These are phyloP conservation scores for Chaetodon auriga DNA, from an alignment of 2,113 vertebrate species.

Conservation along the genomic window DNA sequence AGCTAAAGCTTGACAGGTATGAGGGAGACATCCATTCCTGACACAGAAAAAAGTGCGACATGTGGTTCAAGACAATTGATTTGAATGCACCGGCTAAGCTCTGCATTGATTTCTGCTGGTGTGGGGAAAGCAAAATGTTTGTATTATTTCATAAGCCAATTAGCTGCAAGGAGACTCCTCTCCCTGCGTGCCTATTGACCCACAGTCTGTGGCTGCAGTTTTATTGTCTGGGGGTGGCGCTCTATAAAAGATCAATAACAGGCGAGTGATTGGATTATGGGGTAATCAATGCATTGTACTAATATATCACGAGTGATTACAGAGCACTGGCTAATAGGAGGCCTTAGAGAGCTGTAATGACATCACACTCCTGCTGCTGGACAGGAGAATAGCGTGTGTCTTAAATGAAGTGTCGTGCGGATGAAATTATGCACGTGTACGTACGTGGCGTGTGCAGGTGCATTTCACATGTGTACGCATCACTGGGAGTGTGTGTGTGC, in stretches of 20 bases:
- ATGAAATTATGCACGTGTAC: constrained; percentile 44
- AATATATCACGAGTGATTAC: constrained; percentile 81
- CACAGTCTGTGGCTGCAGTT: constrained; percentile 76
- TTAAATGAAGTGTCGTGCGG: constrained; percentile 41
- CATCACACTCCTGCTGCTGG: constrained; percentile 70
- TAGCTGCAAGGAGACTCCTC: constrained; percentile 82
- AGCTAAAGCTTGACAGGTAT: constrained; percentile 15
- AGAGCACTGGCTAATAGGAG: constrained; percentile 77
- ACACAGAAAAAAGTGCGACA: constrained; percentile 12
- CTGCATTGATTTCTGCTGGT: constrained; percentile 79
- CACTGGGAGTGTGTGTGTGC: not conserved
- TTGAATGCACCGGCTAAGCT: constrained; percentile 78
- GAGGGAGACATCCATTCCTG: constrained; percentile 23
- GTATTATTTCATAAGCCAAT: constrained; percentile 87
- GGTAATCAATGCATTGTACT: constrained; percentile 83
- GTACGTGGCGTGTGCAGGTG: constrained; percentile 50
- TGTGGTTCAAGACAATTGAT: constrained; percentile 63
- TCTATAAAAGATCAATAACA: constrained; percentile 84
- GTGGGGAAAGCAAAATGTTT: constrained; percentile 84
- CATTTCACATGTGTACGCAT: constrained; percentile 47
- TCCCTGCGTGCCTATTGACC: constrained; percentile 82
- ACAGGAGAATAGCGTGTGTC: constrained; percentile 20
- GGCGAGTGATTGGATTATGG: constrained; percentile 83
- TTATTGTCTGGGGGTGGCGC: constrained; percentile 79
- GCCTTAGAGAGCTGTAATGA: constrained; percentile 72